Evolutionary conservation across 2,888 invertebrate genomes (phyloP).

Genomic region (Thera britannica): DNA sequence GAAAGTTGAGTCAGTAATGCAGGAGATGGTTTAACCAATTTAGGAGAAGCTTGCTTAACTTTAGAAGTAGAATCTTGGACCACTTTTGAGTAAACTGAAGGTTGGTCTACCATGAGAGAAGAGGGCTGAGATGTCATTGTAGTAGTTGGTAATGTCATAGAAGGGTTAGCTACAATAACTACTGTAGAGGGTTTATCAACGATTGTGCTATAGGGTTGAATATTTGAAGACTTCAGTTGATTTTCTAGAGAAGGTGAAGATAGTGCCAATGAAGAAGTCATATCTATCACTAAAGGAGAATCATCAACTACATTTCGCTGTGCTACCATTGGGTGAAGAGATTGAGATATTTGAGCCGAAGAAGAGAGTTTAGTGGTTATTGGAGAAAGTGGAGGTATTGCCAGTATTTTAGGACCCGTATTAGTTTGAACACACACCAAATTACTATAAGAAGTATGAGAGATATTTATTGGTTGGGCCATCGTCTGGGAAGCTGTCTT

Average conservation of each 20-base stretch:
- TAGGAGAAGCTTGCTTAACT: conserved; percentile 5
- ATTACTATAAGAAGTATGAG: conserved; percentile 9
- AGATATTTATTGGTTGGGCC: neutral
- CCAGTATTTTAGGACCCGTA: conserved; percentile 13
- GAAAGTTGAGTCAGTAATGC: conserved; percentile 16
- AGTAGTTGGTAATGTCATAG: neutral
- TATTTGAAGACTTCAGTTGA: neutral
- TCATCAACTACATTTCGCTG: conserved; percentile 1
- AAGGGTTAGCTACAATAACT: conserved; percentile 6
- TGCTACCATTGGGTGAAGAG: neutral
- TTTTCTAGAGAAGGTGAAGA: conserved; percentile 4
- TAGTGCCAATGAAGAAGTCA: conserved; percentile 11
- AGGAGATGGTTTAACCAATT: conserved; percentile 5
- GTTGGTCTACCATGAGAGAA: conserved; percentile 5
- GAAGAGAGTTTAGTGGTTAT: conserved; percentile 7
- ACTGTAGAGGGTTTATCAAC: conserved; percentile 6
- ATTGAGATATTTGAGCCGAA: conserved; percentile 1
- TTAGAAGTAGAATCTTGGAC: conserved; percentile 1
- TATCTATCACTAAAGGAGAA: conserved; percentile 9
- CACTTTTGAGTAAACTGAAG: neutral
- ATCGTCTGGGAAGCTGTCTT: neutral
- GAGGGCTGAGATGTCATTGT: neutral
- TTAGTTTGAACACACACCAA: conserved; percentile 17
- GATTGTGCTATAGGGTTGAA: neutral
- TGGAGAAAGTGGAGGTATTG: conserved; percentile 3